Percentiles rank a stretch among this genome's conserved stretches.
Evolutionary conservation across 2,888 invertebrate species (phyloP).

Genomic region (Lasioglossum morio): DNA sequence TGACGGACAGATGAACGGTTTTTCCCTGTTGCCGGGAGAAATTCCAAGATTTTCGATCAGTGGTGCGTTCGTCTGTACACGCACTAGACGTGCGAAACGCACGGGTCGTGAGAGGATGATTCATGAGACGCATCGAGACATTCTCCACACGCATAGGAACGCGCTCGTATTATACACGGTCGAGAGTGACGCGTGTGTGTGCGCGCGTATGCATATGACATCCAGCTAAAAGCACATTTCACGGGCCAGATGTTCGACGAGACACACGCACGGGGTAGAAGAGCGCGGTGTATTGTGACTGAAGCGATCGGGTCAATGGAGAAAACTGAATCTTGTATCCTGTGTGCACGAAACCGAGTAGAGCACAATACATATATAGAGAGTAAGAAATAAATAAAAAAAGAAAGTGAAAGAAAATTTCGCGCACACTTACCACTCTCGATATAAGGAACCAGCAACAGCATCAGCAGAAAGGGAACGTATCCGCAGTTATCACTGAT

Average conservation of each 20-base stretch:
- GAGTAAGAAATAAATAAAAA: neutral
- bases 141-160: slow-evolving; percentile 17
- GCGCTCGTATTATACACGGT: neutral
- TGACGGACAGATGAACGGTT: neutral
- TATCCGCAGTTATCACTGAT: slow-evolving; percentile 85
- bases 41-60: slow-evolving; percentile 5
- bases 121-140: slow-evolving; percentile 49
- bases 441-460: slow-evolving; percentile 89
- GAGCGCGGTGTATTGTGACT: neutral
- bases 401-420: neutral
- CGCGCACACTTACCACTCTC: slow-evolving; percentile 88
- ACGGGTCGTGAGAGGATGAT: slow-evolving; percentile 66
- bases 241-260: slow-evolving; percentile 29
- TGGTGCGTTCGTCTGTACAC: slow-evolving; percentile 26
- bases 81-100: slow-evolving; percentile 49
- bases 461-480: slow-evolving; percentile 89
- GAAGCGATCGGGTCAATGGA: slow-evolving; percentile 7
- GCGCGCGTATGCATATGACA: slow-evolving; percentile 39
- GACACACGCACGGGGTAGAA: neutral
- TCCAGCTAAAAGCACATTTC: slow-evolving; percentile 43
- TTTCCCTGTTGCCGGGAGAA: neutral
- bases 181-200: neutral
- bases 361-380: neutral
- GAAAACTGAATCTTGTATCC: neutral
- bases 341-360: neutral